Evolutionary conservation across 2,113 vertebrate species (phyloP).

Genomic region (Chinchilla lanigera): DNA sequence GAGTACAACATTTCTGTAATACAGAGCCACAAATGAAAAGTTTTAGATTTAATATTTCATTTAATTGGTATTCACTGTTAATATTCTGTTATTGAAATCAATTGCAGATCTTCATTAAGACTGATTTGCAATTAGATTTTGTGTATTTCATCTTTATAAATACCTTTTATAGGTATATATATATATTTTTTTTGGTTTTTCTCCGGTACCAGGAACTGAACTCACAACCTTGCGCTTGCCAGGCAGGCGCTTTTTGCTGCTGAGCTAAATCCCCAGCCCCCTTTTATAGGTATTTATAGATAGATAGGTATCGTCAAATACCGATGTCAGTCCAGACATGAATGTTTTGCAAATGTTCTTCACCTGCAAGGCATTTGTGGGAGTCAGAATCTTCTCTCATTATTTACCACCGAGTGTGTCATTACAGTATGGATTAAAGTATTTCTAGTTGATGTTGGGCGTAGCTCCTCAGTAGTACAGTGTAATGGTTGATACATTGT

Average conservation of each 20-base stretch:
- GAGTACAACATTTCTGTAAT: background rate
- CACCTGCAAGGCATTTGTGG: too few species aligned
- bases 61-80: background rate
- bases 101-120: background rate
- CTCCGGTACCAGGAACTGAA: too few species aligned
- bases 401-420: background rate
- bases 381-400: background rate
- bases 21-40: background rate
- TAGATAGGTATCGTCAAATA: too few species aligned
- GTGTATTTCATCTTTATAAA: background rate
- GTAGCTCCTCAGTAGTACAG: background rate
- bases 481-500: too few species aligned
- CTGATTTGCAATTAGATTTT: background rate
- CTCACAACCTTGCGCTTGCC: too few species aligned
- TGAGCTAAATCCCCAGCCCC: too few species aligned
- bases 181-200: too few species aligned
- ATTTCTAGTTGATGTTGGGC: background rate
- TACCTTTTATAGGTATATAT: too few species aligned
- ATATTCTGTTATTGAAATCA: background rate
- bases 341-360: too few species aligned
- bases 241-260: too few species aligned
- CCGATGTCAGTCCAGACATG: too few species aligned
- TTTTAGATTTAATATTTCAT: background rate
- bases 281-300: too few species aligned
- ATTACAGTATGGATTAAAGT: background rate